Percentiles rank a stretch among this genome's conserved stretches.
Conservation (phyloP, 2,888 invertebrate genomes). For the Silvanus unidentatus region DNA sequence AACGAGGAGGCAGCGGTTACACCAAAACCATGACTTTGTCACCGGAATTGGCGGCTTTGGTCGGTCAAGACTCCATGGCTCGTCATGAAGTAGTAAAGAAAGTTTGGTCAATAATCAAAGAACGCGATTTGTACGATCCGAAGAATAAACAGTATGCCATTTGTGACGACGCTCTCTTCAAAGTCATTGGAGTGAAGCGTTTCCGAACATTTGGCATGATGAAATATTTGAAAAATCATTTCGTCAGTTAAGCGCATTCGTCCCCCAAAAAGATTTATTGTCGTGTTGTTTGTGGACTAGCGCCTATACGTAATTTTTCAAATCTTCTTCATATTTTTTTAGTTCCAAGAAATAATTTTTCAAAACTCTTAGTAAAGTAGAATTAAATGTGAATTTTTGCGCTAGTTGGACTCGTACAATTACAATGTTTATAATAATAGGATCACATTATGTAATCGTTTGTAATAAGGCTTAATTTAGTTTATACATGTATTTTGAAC, state of each 20-base stretch:
- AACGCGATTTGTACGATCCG: constrained; percentile 83
- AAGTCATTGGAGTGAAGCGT: constrained; percentile 85
- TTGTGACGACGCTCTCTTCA: constrained; percentile 83
- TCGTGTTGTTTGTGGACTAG: not conserved
- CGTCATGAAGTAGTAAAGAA: constrained; percentile 87
- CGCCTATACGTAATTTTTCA: too few species aligned
- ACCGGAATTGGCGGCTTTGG: constrained; percentile 74
- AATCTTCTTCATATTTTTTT: too few species aligned
- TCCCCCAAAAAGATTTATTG: constrained; percentile 4
- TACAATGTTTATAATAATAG: too few species aligned
- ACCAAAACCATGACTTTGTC: constrained; percentile 79
- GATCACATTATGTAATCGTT: too few species aligned
- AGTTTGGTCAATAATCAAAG: constrained; percentile 86
- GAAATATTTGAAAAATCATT: constrained; percentile 91
- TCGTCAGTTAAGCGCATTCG: constrained; percentile 63
- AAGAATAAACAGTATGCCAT: constrained; percentile 93
- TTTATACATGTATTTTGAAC: too few species aligned
- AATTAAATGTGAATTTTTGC: too few species aligned
- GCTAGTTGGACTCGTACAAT: too few species aligned
- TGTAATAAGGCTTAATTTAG: too few species aligned
- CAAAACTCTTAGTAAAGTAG: too few species aligned
- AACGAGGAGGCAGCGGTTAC: constrained; percentile 68
- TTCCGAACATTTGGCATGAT: constrained; percentile 96
- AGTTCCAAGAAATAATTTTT: too few species aligned
- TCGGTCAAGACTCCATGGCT: constrained; percentile 78